Percentiles rank a stretch among this genome's conserved stretches.
phyloP scores from a whole-genome alignment of 2,888 invertebrate genomes.

The Sepioteuthis lessoniana region DNA sequence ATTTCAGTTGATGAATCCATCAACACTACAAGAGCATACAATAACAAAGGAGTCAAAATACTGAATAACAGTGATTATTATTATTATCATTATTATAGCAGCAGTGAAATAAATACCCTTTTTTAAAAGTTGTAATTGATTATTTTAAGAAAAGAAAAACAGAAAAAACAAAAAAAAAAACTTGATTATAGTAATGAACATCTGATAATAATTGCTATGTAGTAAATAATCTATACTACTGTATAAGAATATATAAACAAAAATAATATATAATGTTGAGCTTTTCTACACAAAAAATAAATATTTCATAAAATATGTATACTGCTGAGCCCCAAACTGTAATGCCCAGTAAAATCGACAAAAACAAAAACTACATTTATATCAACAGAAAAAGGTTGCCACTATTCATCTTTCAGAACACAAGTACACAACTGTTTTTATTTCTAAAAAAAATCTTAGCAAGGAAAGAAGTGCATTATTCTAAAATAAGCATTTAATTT shows the following conservation, averaged over 20 bases:
- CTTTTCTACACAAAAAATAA: not conserved
- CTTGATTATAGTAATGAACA: not conserved
- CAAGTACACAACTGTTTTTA: not conserved
- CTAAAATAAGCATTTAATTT: too few relatives aligned
- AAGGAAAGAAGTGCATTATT: too few relatives aligned
- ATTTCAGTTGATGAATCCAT: too few relatives aligned
- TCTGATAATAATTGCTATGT: not conserved
- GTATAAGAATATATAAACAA: not conserved
- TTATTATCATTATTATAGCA: too few relatives aligned
- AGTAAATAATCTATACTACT: conserved; percentile 2
- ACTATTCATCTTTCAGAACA: not conserved
- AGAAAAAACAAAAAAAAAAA: not conserved
- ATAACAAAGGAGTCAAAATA: too few relatives aligned
- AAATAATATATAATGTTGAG: not conserved
- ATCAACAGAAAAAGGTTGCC: not conserved
- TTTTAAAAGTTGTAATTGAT: too few relatives aligned
- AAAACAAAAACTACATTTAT: not conserved
- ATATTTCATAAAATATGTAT: conserved; percentile 11
- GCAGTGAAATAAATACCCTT: too few relatives aligned
- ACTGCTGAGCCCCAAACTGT: not conserved
- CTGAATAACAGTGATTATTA: too few relatives aligned
- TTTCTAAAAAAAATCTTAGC: too few relatives aligned
- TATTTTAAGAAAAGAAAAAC: too few relatives aligned
- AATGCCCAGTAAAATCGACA: not conserved
- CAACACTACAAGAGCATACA: too few relatives aligned